Evolutionary conservation across 2,888 invertebrate species (phyloP).

Genomic region (Megaustenia siamemsis): DNA sequence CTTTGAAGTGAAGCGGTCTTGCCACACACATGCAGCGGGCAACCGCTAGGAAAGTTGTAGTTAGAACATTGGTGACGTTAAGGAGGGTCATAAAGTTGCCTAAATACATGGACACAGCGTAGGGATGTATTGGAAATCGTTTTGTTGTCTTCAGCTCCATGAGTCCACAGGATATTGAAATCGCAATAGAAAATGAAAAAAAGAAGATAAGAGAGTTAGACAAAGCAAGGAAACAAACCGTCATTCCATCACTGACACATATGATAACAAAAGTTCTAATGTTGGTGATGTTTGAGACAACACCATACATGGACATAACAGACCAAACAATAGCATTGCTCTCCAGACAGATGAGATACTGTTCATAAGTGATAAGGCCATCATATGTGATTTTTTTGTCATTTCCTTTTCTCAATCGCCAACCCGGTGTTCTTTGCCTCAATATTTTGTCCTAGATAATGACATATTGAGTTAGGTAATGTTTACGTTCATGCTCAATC

Average conservation of each 20-base stretch:
- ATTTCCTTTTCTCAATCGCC: no score
- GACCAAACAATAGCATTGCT: no score
- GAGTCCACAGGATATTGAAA: neutral
- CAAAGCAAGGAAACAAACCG: constrained; percentile 9
- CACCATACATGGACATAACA: neutral
- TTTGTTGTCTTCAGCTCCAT: neutral
- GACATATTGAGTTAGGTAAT: no score
- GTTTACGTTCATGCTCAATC: no score
- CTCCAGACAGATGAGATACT: neutral
- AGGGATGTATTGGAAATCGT: neutral
- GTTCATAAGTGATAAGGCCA: neutral
- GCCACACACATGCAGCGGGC: constrained; percentile 14
- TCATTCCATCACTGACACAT: constrained; percentile 26
- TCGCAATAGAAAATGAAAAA: neutral
- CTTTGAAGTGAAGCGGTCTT: neutral
- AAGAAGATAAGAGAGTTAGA: neutral
- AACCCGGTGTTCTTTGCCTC: no score
- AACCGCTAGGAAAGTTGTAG: constrained; percentile 14
- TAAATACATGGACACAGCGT: neutral
- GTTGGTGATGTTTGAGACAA: constrained; percentile 20
- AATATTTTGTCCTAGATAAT: no score
- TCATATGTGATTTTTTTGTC: no score
- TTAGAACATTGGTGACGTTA: neutral
- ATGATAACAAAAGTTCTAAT: constrained; percentile 7
- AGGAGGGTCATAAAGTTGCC: neutral